phyloP scores from a whole-genome alignment of 2,797 vertebrate genomes.

The Aldrovandia affinis region DNA sequence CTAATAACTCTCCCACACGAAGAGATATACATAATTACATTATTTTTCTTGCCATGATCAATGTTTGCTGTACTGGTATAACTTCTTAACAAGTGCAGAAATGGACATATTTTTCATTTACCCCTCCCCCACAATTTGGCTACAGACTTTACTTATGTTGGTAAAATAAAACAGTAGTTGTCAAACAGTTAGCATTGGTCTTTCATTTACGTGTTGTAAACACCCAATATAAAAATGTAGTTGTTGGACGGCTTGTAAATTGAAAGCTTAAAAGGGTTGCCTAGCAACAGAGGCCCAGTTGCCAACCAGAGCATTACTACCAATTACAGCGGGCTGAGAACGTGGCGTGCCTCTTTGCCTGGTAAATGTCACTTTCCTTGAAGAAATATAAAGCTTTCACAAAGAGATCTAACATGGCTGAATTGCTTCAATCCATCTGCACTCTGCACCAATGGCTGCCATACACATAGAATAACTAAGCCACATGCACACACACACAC shows the following conservation, averaged over 20 bases:
- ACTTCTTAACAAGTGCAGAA: neutral
- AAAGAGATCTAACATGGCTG: slow-evolving; percentile 45
- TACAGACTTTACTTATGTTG: slow-evolving; percentile 33
- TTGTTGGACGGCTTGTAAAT: slow-evolving; percentile 65
- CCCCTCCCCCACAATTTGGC: slow-evolving; percentile 28
- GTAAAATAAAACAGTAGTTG: slow-evolving; percentile 57
- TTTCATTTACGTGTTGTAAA: slow-evolving; percentile 60
- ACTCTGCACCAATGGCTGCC: neutral
- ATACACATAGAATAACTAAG: neutral
- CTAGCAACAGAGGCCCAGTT: slow-evolving; percentile 65
- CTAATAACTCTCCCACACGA: slow-evolving; percentile 38
- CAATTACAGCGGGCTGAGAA: slow-evolving; percentile 63
- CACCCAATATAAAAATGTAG: slow-evolving; percentile 59
- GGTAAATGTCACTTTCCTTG: slow-evolving; percentile 51
- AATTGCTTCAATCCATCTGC: neutral
- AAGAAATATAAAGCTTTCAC: slow-evolving; percentile 49
- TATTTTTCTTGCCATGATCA: slow-evolving; percentile 30
- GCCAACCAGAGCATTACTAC: slow-evolving; percentile 62
- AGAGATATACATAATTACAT: slow-evolving; percentile 39
- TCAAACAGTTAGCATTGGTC: slow-evolving; percentile 57
- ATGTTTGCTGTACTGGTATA: neutral
- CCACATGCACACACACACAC: neutral
- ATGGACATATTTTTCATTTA: slow-evolving; percentile 21
- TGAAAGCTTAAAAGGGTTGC: slow-evolving; percentile 70
- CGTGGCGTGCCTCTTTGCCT: slow-evolving; percentile 47